Evolutionary conservation across 2,113 vertebrate species (phyloP).

Genomic region (rat (Rattus norvegicus)): DNA sequence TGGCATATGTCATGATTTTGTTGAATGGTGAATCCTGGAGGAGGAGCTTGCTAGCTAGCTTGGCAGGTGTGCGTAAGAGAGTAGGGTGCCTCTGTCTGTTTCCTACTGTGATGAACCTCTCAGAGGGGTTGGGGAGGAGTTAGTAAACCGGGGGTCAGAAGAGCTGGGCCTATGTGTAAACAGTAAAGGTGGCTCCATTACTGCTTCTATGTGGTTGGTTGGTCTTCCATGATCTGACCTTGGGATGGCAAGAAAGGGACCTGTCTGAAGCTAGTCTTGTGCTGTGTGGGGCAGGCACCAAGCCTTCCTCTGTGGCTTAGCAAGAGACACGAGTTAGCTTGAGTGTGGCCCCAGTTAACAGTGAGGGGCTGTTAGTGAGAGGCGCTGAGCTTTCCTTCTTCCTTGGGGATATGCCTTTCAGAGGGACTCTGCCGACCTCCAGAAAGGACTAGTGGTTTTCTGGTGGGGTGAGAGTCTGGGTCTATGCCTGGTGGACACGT

Average conservation of each 20-base stretch:
- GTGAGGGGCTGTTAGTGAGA: not conserved
- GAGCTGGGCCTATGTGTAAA: not conserved
- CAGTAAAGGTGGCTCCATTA: not conserved
- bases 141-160: not conserved
- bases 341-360: too few species aligned
- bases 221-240: not conserved
- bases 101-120: not conserved
- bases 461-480: too few species aligned
- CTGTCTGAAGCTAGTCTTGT: not conserved
- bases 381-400: not conserved
- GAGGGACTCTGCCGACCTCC: not conserved
- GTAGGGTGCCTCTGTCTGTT: not conserved
- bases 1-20: not conserved
- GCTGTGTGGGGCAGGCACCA: not conserved
- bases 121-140: not conserved
- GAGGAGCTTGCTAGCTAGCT: not conserved
- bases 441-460: not conserved
- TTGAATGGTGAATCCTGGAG: not conserved
- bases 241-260: too few species aligned
- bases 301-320: not conserved
- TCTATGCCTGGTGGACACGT: not conserved
- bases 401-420: not conserved
- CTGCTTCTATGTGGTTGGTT: fast-evolving
- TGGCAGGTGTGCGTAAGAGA: not conserved
- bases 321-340: not conserved